These are phyloP conservation scores for Miniopterus natalensis DNA, from an alignment of 2,113 vertebrate genomes.

Conservation along the genomic window DNA sequence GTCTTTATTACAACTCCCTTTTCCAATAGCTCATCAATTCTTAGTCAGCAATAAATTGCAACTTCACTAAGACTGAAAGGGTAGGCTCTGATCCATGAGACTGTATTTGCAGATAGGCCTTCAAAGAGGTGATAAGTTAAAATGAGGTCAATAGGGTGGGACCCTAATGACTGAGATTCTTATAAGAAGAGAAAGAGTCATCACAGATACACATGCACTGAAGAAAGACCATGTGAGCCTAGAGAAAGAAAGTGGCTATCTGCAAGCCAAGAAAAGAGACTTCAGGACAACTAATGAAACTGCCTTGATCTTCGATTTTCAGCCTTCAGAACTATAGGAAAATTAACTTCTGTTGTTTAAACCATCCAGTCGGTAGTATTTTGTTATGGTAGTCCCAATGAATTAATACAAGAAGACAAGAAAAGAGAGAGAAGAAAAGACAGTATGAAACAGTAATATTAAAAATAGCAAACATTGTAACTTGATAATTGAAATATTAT, in stretches of 20 bases:
- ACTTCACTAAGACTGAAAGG: not conserved
- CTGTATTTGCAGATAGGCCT: not conserved
- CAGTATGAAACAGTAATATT: not conserved
- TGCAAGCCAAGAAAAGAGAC: not conserved
- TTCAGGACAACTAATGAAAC: not conserved
- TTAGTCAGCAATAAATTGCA: not conserved
- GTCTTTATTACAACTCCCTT: not conserved
- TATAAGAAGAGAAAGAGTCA: not conserved
- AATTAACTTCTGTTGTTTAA: not conserved
- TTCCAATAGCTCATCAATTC: not conserved
- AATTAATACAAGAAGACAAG: not conserved
- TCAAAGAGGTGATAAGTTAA: not conserved
- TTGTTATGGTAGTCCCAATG: not conserved
- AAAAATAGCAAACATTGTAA: not conserved
- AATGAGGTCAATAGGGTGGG: not conserved
- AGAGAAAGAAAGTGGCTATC: not conserved
- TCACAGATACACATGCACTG: not conserved
- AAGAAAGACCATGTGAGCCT: not conserved
- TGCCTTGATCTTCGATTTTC: not conserved
- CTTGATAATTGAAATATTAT: not conserved
- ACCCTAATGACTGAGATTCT: not conserved
- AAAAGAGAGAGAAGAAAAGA: not conserved
- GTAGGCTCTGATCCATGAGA: not conserved
- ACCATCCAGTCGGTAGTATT: not conserved
- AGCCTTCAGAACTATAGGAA: not conserved